Evolutionary conservation across 2,888 invertebrate genomes (phyloP).

Genomic region (Aphrophora alni): DNA sequence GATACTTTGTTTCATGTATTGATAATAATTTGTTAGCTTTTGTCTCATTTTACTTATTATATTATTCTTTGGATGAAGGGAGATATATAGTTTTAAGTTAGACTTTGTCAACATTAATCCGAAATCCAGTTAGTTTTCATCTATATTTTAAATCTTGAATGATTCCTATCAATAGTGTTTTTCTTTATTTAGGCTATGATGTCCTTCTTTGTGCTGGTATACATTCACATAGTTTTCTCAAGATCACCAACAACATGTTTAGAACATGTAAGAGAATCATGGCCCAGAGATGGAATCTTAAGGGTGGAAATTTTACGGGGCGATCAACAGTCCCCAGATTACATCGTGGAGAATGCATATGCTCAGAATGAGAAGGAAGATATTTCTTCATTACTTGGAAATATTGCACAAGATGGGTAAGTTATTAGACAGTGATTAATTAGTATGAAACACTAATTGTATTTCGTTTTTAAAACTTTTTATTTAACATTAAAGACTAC

Average conservation of each 20-base stretch:
- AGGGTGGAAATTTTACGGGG: constrained; percentile 85
- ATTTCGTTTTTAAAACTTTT: no score
- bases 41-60: no score
- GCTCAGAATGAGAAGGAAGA: constrained; percentile 67
- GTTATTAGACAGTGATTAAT: constrained; percentile 50
- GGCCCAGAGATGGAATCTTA: constrained; percentile 96
- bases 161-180: no score
- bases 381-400: constrained; percentile 30
- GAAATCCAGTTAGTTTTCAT: no score
- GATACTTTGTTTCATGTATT: no score
- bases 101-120: no score
- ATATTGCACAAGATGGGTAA: constrained; percentile 66
- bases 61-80: no score
- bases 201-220: constrained; percentile 89
- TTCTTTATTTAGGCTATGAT: constrained; percentile 69
- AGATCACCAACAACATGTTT: constrained; percentile 93
- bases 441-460: no score
- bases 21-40: no score
- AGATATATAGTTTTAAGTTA: no score
- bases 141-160: no score
- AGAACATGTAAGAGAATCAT: constrained; percentile 83
- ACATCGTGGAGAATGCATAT: constrained; percentile 82
- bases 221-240: constrained; percentile 94
- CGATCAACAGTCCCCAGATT: constrained; percentile 67
- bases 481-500: no score